Evolutionary conservation across 2,888 invertebrate species (phyloP), one percentile per base, ranked within the genome.

Genomic region (Heliconius erato): DNA sequence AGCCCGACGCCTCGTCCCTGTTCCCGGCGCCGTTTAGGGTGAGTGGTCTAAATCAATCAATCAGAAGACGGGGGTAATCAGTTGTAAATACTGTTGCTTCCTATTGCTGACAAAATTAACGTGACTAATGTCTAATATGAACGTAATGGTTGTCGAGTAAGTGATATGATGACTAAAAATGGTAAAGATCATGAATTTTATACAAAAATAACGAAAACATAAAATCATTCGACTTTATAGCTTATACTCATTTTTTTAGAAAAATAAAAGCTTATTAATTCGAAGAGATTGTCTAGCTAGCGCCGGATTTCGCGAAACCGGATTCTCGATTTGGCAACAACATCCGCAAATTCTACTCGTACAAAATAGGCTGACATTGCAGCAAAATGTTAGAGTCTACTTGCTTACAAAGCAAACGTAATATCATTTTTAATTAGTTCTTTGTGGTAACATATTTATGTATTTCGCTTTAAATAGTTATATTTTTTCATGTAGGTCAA

Each of bases 21-120:
- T 97, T 97, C 94, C 97, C 96, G 91, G 97, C 96, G 91, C 97
- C 97, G 86, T 96, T 97, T 92, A 96, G 96, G 96, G 97, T 97
- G 91, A 97, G 96, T 54, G 54, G 54, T 54, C 16, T 54, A 19
- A 23, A 54, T 19, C 7, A 19, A 19, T 54, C 6, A 54, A 54
- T 19, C 32, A 19, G 1, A 19, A 54, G 2, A 54, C 1, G 19
- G 63, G n/a, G 11, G 4, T n/a, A 1, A 12, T 63, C 3, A 63
- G 2, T n/a, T n/a, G 3, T n/a, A 19, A 49, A 49, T 49, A 19
- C 49, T 49, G 16, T 19, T 49, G 49, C 4, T 16, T 49, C 1
- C 16, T 19, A 6, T 49, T 49, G 0, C 49, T 49, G 49, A 19
- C 19, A 54, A 54, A 54, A 54, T 54, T 7, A 54, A 0, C 7